Base-by-base conservation (phyloP, 2,113 vertebrate species). In the Lampris megalopsis region DNA sequence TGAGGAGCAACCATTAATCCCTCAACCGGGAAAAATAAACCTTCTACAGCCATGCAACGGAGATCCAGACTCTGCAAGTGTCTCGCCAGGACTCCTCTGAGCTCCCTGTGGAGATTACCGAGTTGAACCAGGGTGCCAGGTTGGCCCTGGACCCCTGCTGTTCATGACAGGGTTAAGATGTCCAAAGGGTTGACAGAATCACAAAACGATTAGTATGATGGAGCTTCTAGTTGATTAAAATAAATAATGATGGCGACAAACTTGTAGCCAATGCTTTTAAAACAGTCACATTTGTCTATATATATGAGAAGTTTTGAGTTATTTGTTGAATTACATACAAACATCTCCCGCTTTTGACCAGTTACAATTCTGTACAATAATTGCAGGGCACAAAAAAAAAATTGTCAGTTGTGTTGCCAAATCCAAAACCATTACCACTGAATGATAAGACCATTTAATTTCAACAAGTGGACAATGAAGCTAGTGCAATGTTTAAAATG, bases 1-100 rank as follows among this genome's bases (percentile, higher is more conserved):
- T 80, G 86, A 91, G 91, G 89, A 88, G 84, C 76, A 73, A 84
- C 87, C 85, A 60, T 88, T 93, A 94, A 93, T 92, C 90, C 91
- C 85, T 82, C 85, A 88, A 91, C 86, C 85, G 80, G 88, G 88
- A 85, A 87, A 89, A 91, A 91, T 83, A 73, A 24, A 92, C 91
- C 91, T 91, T 82, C 85, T 84, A 72, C 54, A 71, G 82, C 84
- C 81, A 63, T 9, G 75, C 80, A 77, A 82, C 68, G 63, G 65
- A 80, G 79, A 85, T 78, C 75, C 75, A 86, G 77, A 85, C 71
- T 75, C 84, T 57, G n/a, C 35, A 60, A 88, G 88, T 83, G 81
- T 87, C 89, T 88, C 78, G 84, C 78, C 78, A 77, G 87, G 73
- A 81, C 35, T 73, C 72, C 52, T 24, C 66, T 24, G 73, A 72